Conservation (phyloP, 1,140 invertebrate species). For the Riptortus pedestris region DNA sequence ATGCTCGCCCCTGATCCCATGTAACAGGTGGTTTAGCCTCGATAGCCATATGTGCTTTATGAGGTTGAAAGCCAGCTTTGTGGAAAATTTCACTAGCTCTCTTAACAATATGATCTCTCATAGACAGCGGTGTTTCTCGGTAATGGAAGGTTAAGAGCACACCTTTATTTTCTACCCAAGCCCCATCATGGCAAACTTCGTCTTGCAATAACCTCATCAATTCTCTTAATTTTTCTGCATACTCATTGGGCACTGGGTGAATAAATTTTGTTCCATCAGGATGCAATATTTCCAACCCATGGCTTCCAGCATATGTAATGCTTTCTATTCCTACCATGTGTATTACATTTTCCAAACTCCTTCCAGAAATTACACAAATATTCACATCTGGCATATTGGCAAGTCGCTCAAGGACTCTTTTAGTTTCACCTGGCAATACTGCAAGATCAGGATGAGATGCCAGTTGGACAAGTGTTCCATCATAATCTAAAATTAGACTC, state of each 20-base stretch:
- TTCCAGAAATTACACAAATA: constrained; percentile 76
- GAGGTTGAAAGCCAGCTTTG: constrained; percentile 63
- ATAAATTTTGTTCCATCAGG: constrained; percentile 84
- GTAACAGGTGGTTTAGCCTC: constrained; percentile 79
- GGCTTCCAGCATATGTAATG: constrained; percentile 82
- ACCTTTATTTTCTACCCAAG: constrained; percentile 87
- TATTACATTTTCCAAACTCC: constrained; percentile 79
- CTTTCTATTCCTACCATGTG: constrained; percentile 53
- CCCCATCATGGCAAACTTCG: constrained; percentile 72
- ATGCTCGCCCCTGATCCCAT: constrained; percentile 84
- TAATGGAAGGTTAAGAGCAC: constrained; percentile 79
- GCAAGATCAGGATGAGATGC: constrained; percentile 82
- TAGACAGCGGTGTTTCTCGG: constrained; percentile 60
- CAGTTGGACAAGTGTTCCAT: constrained; percentile 78
- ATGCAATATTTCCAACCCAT: constrained; percentile 81
- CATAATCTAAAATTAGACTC: constrained; percentile 76
- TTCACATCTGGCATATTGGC: constrained; percentile 79
- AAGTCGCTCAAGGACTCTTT: constrained; percentile 68
- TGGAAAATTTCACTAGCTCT: constrained; percentile 61
- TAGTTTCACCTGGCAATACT: constrained; percentile 71
- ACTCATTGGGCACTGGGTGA: constrained; percentile 78
- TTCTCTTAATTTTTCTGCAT: constrained; percentile 69
- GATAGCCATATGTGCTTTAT: constrained; percentile 69
- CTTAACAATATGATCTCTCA: constrained; percentile 52
- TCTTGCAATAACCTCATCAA: constrained; percentile 72